phyloP scores from a whole-genome alignment of 1,140 invertebrate genomes.

The Orussus abietinus region DNA sequence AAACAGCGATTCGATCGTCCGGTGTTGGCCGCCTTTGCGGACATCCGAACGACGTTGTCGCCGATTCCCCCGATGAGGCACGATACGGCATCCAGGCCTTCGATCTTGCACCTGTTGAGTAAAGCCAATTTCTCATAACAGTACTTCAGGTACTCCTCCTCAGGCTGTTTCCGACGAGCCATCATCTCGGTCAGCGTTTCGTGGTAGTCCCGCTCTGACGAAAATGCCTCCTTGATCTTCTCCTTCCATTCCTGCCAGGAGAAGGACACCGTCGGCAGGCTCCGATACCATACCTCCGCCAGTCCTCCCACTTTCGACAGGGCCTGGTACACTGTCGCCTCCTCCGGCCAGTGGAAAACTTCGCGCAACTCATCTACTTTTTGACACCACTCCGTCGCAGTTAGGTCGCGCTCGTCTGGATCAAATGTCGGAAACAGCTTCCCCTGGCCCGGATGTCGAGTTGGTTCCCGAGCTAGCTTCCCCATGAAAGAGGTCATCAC shows the following conservation, averaged over 20 bases:
- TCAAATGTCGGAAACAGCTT: conserved; percentile 13
- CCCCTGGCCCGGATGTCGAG: no score
- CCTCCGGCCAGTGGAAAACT: conserved; percentile 11
- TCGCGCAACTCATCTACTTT: conserved; percentile 15
- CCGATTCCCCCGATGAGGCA: conserved; percentile 15
- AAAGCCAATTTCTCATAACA: conserved; percentile 16
- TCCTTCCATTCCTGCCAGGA: conserved; percentile 38
- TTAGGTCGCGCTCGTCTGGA: conserved; percentile 8
- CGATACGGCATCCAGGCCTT: conserved; percentile 14
- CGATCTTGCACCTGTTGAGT: conserved; percentile 9
- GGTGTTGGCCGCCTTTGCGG: conserved; percentile 12
- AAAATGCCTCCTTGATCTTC: conserved; percentile 31
- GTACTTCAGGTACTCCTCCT: conserved; percentile 11
- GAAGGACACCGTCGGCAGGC: conserved; percentile 24
- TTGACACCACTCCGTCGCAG: conserved; percentile 11
- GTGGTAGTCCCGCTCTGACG: conserved; percentile 2
- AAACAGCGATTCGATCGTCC: conserved; percentile 8
- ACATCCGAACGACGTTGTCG: conserved; percentile 7
- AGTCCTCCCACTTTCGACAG: conserved; percentile 20
- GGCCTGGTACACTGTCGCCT: conserved; percentile 2
- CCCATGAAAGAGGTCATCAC: no score
- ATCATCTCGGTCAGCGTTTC: conserved; percentile 8
- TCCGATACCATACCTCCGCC: conserved; percentile 34
- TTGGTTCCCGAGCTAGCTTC: no score
- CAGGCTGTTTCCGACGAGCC: conserved; percentile 1